These are phyloP conservation scores for Vollenhovia emeryi DNA, from an alignment of 1,140 invertebrate species.

Conservation along the genomic window DNA sequence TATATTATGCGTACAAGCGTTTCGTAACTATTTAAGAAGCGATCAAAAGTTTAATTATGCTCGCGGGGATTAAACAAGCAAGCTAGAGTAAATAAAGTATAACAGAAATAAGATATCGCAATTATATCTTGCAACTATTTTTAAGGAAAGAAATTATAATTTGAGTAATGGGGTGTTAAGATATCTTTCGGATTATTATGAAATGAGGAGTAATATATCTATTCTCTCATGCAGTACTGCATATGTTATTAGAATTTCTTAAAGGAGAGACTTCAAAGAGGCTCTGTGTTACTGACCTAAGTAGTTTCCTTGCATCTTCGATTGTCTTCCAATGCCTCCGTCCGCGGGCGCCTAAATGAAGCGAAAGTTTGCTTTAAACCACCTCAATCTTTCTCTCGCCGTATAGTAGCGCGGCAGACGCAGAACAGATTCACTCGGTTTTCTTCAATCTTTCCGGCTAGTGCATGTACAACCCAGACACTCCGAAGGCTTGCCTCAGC, in stretches of 20 bases:
- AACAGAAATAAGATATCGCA: not conserved
- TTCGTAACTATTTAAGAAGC: not conserved
- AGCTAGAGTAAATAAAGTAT: not conserved
- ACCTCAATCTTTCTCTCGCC: not conserved
- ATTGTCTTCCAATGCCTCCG: conserved; percentile 35
- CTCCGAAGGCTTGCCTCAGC: not conserved
- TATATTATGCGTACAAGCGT: not conserved
- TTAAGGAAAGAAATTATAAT: not conserved
- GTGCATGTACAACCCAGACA: conserved; percentile 6
- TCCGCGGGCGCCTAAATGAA: conserved; percentile 46
- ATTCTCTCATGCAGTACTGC: not conserved
- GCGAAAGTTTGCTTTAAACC: conserved; percentile 44
- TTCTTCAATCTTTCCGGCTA: conserved; percentile 5
- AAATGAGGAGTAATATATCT: not conserved
- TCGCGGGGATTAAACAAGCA: not conserved
- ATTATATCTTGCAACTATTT: not conserved
- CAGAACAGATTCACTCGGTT: not conserved
- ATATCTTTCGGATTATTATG: not conserved
- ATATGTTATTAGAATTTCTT: not conserved
- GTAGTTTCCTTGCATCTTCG: conserved; percentile 33
- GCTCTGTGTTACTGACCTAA: conserved; percentile 57
- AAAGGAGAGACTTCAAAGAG: not conserved
- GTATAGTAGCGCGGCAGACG: not conserved
- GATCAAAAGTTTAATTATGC: not conserved
- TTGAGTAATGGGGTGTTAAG: not conserved